Evolutionary conservation across 2,113 vertebrate species (phyloP).

Genomic region (Anoplopoma fimbria): DNA sequence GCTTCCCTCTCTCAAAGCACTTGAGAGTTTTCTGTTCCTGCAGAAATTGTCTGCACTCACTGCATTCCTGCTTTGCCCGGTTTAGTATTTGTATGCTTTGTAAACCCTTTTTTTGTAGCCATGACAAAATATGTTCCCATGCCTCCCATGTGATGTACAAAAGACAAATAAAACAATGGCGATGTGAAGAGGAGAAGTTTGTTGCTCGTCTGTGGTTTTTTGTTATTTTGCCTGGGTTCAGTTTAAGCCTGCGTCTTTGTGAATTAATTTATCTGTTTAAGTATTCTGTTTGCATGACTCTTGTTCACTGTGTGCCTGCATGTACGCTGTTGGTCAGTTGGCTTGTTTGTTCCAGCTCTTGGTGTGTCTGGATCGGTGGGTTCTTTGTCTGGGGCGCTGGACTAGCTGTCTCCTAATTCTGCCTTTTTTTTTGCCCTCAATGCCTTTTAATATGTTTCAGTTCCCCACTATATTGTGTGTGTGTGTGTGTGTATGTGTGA

Average conservation of each 20-base stretch:
- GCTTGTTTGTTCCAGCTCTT: constrained; percentile 62
- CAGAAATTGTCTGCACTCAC: constrained; percentile 68
- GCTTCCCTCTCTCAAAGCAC: constrained; percentile 67
- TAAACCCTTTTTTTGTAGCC: constrained; percentile 65
- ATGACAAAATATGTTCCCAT: constrained; percentile 66
- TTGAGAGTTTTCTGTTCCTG: constrained; percentile 72
- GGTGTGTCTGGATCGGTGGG: constrained; percentile 57
- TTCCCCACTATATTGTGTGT: constrained; percentile 66
- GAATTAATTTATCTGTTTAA: constrained; percentile 65
- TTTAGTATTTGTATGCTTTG: constrained; percentile 70
- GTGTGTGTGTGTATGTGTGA: constrained; percentile 69
- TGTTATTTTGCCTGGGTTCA: neutral
- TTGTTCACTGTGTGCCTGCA: constrained; percentile 35
- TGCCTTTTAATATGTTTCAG: constrained; percentile 83
- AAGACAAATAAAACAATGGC: constrained; percentile 74
- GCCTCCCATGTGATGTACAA: constrained; percentile 66
- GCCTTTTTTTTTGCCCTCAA: constrained; percentile 68
- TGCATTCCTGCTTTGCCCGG: constrained; percentile 64
- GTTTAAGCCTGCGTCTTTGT: constrained; percentile 35
- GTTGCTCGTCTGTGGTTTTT: constrained; percentile 33
- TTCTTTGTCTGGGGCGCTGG: constrained; percentile 72
- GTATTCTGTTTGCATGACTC: constrained; percentile 68
- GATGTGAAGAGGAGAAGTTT: constrained; percentile 57
- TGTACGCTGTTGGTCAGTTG: constrained; percentile 55
- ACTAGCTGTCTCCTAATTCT: constrained; percentile 76